Base-by-base conservation (phyloP, 2,113 vertebrate species). In the Scomber colias region DNA sequence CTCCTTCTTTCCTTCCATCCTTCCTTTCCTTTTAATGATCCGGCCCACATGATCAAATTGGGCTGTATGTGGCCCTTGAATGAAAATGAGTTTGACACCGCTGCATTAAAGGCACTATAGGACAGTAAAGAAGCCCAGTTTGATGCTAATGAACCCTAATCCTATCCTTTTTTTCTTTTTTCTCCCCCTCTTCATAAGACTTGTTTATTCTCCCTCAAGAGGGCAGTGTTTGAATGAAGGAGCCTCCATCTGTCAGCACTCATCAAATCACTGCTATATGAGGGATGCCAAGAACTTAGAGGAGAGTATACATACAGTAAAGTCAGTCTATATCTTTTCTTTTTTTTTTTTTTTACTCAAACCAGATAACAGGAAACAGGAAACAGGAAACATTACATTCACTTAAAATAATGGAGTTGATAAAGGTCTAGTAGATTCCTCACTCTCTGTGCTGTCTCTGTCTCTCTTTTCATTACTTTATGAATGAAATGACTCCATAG, bases 181-280 rank as follows among this genome's bases (percentile, higher is more conserved):
- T 21, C 21, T 21, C 3, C 24, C 24, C 24, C 14, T 31, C 17
- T 40, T 15, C 21, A 11, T 53, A 14, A 19, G 35, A 75, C 62
- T 75, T 81, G 69, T 82, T 64, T 77, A 17, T 75, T 90, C 88
- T 76, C 75, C 94, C 95, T 94, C 88, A 75, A 95, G 95, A 89
- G 93, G 94, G 95, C 95, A 94, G 94, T 92, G 90, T 95, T 94
- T 93, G 90, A 91, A 85, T 88, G 86, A 83, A 87, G 67, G 84
- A 89, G 72, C 35, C 78, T 84, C 69, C 73, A 61, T 81, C 84
- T 83, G 83, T 90, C 88, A 86, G 79, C 86, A 66, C 85, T 77
- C 72, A 63, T 84, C 86, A 75, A 5, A 57, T 70, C 77, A 53
- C 48, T 2, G 62, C 49, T 31, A 69, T 53, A 9, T 4, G 54